phyloP scores from a whole-genome alignment of 2,113 vertebrate genomes.

The Neopipo cinnamomea region DNA sequence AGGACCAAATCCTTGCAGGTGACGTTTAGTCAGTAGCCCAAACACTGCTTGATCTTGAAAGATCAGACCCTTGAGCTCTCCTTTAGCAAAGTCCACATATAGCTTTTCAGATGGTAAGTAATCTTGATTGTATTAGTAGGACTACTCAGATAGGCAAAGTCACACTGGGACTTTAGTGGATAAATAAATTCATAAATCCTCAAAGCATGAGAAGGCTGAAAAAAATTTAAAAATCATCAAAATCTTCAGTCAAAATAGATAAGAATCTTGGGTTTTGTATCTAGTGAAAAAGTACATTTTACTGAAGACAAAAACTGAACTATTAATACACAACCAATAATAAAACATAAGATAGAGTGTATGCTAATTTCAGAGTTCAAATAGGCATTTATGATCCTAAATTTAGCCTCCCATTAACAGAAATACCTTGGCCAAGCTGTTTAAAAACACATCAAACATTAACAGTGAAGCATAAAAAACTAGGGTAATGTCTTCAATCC shows the following conservation, averaged over 20 bases:
- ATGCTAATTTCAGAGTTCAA: slow-evolving; percentile 55
- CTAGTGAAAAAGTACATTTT: not conserved
- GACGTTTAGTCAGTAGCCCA: not conserved
- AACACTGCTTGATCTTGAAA: not conserved
- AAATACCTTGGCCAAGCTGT: not conserved
- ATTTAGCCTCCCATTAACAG: slow-evolving; percentile 36
- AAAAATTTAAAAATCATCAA: slow-evolving; percentile 10
- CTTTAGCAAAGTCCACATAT: not conserved
- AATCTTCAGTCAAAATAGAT: slow-evolving; percentile 49
- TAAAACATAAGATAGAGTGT: slow-evolving; percentile 20
- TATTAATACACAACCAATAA: slow-evolving; percentile 39
- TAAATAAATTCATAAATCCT: slow-evolving; percentile 28
- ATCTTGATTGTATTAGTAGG: not conserved
- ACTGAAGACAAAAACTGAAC: slow-evolving; percentile 46
- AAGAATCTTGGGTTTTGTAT: slow-evolving; percentile 26
- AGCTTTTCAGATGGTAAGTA: not conserved
- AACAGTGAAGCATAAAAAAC: not conserved
- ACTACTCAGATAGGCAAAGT: not conserved
- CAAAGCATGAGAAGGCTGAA: not conserved
- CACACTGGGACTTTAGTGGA: not conserved
- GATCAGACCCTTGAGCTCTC: not conserved
- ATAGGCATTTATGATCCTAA: slow-evolving; percentile 42
- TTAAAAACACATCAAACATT: not conserved
- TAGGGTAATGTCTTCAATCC: not conserved
- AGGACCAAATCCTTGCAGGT: not conserved